Evolutionary conservation across 2,888 invertebrate genomes (phyloP).

Genomic region (Spisula subtruncata): DNA sequence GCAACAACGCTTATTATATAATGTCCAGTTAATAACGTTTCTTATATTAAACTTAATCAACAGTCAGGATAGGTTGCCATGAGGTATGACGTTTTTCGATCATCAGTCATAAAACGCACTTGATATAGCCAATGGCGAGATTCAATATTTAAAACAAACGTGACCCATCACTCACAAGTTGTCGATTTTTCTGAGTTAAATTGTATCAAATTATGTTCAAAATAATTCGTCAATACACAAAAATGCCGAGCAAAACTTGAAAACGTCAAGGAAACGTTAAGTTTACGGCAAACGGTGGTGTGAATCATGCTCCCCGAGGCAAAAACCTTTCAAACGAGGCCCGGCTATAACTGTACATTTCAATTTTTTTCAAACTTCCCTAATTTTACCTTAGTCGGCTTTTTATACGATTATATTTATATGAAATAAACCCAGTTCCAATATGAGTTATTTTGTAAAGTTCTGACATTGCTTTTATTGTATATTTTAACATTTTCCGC

Average conservation of each 20-base stretch:
- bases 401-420: too few species aligned
- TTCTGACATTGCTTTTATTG: too few species aligned
- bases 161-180: neutral
- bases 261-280: slow-evolving; percentile 15
- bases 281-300: neutral
- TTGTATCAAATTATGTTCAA: neutral
- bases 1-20: neutral
- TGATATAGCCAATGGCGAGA: neutral
- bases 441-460: too few species aligned
- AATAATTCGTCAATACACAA: neutral
- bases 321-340: neutral
- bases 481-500: too few species aligned
- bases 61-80: neutral
- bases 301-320: neutral
- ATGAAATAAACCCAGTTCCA: too few species aligned
- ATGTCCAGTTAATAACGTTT: too few species aligned
- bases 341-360: neutral
- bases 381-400: too few species aligned
- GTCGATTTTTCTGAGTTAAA: neutral
- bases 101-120: neutral
- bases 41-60: neutral
- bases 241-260: neutral
- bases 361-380: too few species aligned
- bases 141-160: neutral
- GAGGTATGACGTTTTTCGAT: neutral